Base-by-base conservation (phyloP, 2,113 vertebrate genomes). In the Coptodon rendalli region DNA sequence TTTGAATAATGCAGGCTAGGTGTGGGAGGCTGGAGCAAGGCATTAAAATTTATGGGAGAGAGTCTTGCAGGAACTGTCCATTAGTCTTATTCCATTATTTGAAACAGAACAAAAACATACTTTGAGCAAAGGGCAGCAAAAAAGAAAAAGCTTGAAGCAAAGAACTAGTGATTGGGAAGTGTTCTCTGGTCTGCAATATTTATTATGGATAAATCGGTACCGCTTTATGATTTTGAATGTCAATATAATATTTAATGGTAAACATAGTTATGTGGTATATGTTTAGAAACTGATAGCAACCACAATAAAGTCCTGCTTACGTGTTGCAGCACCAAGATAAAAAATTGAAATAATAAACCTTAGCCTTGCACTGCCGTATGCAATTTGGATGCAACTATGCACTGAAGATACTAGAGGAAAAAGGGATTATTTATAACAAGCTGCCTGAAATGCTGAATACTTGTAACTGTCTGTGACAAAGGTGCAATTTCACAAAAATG, bases 1-100 rank as follows among this genome's bases (percentile, higher is more conserved):
- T 50, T 52, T 93, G 16, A 91, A 88, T 90, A 87, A 93, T 89
- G 87, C 81, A 91, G 36, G 31, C n/a, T 27, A 27, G 86, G 57
- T 82, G 92, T 79, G 83, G 27, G 61, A 88, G 45, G 84, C 82
- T 79, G 50, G 54, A 87, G 66, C 13, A 7, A n/a, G 34, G 19
- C 83, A 91, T 91, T 93, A 87, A 91, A 73, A 92, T 93, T 86
- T 31, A 93, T 80, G 84, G 73, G 45, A 17, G 13, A 9, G 22
- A 76, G 50, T 27, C 88, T n/a, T 38, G 14, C 54, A 81, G 56
- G 29, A 78, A 17, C 38, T 80, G 80, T 84, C 56, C 90, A 91
- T 90, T 89, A 86, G 85, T 88, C 83, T 56, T 87, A 31, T 84
- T 87, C 40, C 82, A 57, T 80, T 89, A 92, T 87, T 63, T 66